Evolutionary conservation across 2,113 vertebrate genomes (phyloP), one percentile per base, ranked within the genome.

Genomic region (Craseonycteris thonglongyai): DNA sequence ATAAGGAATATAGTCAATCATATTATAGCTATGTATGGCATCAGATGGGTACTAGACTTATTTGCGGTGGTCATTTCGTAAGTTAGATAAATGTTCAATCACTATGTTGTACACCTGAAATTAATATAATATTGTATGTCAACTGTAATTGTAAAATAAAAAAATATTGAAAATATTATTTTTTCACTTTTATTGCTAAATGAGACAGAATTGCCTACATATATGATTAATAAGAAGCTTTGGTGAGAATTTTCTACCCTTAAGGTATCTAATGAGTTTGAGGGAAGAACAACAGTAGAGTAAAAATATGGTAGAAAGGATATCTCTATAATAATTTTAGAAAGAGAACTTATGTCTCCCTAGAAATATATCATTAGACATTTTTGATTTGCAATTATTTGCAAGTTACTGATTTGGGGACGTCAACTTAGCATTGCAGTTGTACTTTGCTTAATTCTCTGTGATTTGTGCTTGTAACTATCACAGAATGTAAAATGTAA

Each of bases 351-450:
- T 87, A 69, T 93, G 35, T 61, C 45, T 96, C 38, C 61, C 78
- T 58, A 93, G 68, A 94, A 89, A 65, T 76, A 93, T 16, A 61
- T 95, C 65, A 54, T 90, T 95, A 95, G 92, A 87, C 93, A 86
- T 40, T 63, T 95, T 68, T 90, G 88, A 85, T 88, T 97, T 90
- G 45, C 49, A 81, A 30, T 95, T 80, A 84, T 80, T 80, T 45
- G 14, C 35, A 58, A 63, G 86, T 69, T 91, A 16, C 74, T 80
- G 19, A 71, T 82, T 68, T 75, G 75, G 28, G 63, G 88, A 75
- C 28, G 40, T 12, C 40, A 47, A 65, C 90, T 82, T 51, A 42
- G 38, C 13, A 30, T 33, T 33, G 5, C 49, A 2, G 0, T 19
- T 19, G 26, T n/a, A 9, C 56, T 79, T 58, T 14, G 42, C 45